Evolutionary conservation across 2,888 invertebrate species (phyloP), one percentile per base, ranked within the genome.

Genomic region (Troilus luridus): DNA sequence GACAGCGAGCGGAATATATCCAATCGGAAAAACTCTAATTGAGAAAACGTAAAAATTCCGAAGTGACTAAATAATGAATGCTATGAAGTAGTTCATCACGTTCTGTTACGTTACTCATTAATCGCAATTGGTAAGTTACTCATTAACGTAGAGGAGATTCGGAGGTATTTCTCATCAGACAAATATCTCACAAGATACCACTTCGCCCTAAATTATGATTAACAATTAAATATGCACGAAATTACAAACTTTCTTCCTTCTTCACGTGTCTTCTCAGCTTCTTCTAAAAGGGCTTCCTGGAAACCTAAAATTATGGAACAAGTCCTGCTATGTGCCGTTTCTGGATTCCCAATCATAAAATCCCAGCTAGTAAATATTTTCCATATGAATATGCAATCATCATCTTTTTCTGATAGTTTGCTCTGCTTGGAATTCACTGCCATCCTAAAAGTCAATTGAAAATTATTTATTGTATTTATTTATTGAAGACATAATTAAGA

Each of bases 341-440:
- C 99, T 0, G 98, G 96, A 94, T 98, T 98, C 88, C 99, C 99
- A 93, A 99, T 99, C 97, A 98, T 99, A 94, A 97, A 99, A 94
- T 99, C 99, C 99, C 99, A 99, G 14, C 98, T 98, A 8, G 98
- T 98, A 94, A 99, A 98, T 14, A 98, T 95, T 94, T 98, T 99
- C 99, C 99, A 99, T 0, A 98, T 97, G 94, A 99, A 99, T 91
- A 97, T 97, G 94, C 98, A 99, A 94, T 99, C 99, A 94, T 99
- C 99, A 93, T 98, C 98, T 94, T 99, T 98, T 94, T 98, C 98
- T 0, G 98, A 98, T 91, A 99, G 94, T 94, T 99, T 99, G 88
- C 98, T 98, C 96, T 98, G 97, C 91, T 98, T 95, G 0, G 99
- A 98, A 94, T 99, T 99, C 94, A 98, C 96, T 0, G 99, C 99